These are phyloP conservation scores for Bradypus variegatus DNA, from an alignment of 2,797 vertebrate genomes.

Conservation along the genomic window DNA sequence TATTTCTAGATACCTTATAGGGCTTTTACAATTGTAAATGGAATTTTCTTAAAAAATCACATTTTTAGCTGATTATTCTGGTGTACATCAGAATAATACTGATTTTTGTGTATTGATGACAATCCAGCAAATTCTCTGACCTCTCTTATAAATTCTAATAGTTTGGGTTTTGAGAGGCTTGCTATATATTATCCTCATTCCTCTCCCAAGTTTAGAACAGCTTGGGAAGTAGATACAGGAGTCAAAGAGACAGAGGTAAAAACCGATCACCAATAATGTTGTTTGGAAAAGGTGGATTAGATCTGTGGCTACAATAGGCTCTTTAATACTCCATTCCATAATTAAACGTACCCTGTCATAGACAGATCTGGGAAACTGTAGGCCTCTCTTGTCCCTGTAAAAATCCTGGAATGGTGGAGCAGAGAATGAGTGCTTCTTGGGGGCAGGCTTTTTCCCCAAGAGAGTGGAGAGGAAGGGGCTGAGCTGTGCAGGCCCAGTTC, in stretches of 20 bases:
- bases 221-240: not conserved
- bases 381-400: too few relatives aligned
- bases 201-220: not conserved
- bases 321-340: too few relatives aligned
- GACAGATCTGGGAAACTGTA: not conserved
- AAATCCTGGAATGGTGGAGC: too few relatives aligned
- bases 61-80: not conserved
- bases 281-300: not conserved
- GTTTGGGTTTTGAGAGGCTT: not conserved
- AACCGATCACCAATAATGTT: not conserved
- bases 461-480: not conserved
- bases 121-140: not conserved
- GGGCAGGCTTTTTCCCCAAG: not conserved
- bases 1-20: too few relatives aligned
- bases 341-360: not conserved
- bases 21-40: too few relatives aligned
- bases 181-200: not conserved
- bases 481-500: not conserved
- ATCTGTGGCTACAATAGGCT: not conserved
- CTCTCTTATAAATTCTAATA: not conserved
- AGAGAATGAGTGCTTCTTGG: not conserved
- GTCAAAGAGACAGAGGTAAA: not conserved
- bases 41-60: too few relatives aligned
- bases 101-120: not conserved
- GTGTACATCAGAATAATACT: not conserved